Evolutionary conservation across 1,140 invertebrate species (phyloP).

Genomic region (Trachelipus rathkii): DNA sequence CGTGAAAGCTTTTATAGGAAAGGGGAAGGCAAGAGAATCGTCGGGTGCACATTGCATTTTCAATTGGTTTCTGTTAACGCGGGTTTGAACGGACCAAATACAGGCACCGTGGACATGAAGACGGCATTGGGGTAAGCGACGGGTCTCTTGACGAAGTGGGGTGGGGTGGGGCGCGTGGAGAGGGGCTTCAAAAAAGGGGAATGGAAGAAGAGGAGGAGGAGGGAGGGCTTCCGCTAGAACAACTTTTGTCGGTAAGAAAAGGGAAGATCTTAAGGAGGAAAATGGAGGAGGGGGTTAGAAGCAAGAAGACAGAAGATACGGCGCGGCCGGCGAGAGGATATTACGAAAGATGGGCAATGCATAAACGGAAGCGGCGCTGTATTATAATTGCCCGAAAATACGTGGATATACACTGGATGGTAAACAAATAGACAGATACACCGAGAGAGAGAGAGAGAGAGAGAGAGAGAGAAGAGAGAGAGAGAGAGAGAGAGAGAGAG

Average conservation of each 20-base stretch:
- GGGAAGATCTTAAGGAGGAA: background rate
- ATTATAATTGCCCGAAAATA: too few species aligned
- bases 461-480: too few species aligned
- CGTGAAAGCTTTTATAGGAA: background rate
- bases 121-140: background rate
- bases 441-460: too few species aligned
- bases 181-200: background rate
- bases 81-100: conserved; percentile 7
- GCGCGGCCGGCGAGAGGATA: background rate
- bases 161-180: too few species aligned
- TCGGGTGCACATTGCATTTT: conserved; percentile 2
- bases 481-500: too few species aligned
- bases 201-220: background rate
- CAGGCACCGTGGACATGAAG: background rate
- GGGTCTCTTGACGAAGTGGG: background rate
- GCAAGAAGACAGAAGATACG: background rate
- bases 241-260: too few species aligned
- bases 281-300: background rate
- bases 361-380: too few species aligned
- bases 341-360: background rate
- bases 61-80: conserved; percentile 12
- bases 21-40: background rate
- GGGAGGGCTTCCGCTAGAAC: background rate
- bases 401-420: background rate
- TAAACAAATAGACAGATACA: background rate